Base-by-base conservation (phyloP, 2,113 vertebrate species). In the Platycercus adscitus region DNA sequence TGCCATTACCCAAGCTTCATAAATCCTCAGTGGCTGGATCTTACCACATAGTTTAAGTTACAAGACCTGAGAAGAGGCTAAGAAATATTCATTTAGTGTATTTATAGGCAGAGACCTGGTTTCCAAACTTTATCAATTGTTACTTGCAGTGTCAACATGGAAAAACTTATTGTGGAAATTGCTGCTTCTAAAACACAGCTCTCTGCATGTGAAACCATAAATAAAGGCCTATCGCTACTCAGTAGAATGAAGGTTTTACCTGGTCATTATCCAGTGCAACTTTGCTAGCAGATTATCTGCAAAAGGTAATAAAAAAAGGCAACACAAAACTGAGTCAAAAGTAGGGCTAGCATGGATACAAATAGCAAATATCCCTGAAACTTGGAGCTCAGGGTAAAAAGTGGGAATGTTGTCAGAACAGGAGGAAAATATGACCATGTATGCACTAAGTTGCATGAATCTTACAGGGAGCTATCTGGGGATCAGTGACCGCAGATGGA, bases 21-120 rank as follows among this genome's bases (percentile, higher is more conserved):
- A 96, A 96, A 95, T 97, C 69, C 43, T 68, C 43, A 25, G 64
- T 52, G 52, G 92, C 2, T 90, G 52, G 44, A 70, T 88, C 88
- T 86, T 88, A 71, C 69, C 68, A 58, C 17, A 41, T 10, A 91
- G 76, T 88, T 95, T 52, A 91, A 55, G 60, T 47, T 88, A 55
- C 39, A 82, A 91, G 71, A 75, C 69, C 79, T 86, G 79, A 93
- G 66, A 82, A 94, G 64, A 60, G 24, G 53, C 53, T 70, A 80
- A 72, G 52, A 84, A 76, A 92, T 13, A 92, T 75, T 90, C 29
- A 79, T 73, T 71, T 60, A 31, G 26, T 52, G 28, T 71, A 88
- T 95, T 90, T 90, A 56, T 41, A 75, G 65, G 69, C 44, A 95
- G 52, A 91, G 13, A 26, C 0, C 5, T 86, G 31, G 43, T 44